A percentile compares a stretch with the other conserved stretches of the same genome.
These are phyloP conservation scores for Hemicordylus capensis DNA, from an alignment of 2,113 vertebrate genomes.

Conservation along the genomic window DNA sequence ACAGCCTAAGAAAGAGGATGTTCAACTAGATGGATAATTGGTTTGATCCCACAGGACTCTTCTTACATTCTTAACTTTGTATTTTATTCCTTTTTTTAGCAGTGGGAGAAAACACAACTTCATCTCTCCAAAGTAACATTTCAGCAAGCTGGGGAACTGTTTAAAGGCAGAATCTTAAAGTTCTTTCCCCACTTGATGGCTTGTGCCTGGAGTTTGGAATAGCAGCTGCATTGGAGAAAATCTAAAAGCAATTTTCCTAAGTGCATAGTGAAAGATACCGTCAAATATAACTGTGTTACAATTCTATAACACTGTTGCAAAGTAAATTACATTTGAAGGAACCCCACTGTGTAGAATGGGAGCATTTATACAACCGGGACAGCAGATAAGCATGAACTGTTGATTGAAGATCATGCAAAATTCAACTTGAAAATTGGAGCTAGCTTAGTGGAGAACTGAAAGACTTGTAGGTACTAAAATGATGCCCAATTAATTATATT, in stretches of 20 bases:
- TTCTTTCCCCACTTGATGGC: not conserved
- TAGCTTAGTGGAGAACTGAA: slow-evolving; percentile 2
- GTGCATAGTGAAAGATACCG: not conserved
- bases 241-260: slow-evolving; percentile 11
- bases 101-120: not conserved
- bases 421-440: slow-evolving; percentile 2
- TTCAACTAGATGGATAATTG: not conserved
- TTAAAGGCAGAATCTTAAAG: not conserved
- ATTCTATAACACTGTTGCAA: not conserved
- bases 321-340: slow-evolving; percentile 36
- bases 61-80: not conserved
- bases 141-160: slow-evolving; percentile 11
- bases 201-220: not conserved
- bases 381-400: not conserved
- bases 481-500: not conserved
- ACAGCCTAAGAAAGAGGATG: too few relatives aligned
- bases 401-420: not conserved
- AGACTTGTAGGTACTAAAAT: slow-evolving; percentile 16
- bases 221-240: slow-evolving; percentile 14
- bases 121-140: slow-evolving; percentile 6
- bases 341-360: not conserved
- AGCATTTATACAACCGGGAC: not conserved
- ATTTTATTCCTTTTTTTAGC: not conserved
- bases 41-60: not conserved
- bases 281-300: not conserved